Conservation (phyloP, 64 coral and sea anemone species). For the Platygyra sinensis region DNA sequence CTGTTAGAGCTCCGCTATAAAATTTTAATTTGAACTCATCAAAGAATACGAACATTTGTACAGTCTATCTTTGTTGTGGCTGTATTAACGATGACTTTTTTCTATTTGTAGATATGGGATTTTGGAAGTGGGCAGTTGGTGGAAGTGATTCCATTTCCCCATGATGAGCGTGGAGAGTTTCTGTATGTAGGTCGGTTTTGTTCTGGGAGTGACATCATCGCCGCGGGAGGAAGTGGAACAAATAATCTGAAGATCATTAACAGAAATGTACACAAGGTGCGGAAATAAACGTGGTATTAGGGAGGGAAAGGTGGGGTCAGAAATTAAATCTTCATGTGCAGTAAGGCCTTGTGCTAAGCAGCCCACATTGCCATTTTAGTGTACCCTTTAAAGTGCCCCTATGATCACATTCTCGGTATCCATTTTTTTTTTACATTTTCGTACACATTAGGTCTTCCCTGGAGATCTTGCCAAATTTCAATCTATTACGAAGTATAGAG, state of each 20-base stretch:
- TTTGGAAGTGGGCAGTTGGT: conserved; percentile 82
- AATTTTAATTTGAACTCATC: no score
- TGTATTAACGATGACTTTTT: neutral
- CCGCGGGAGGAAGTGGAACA: conserved; percentile 93
- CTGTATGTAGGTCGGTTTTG: conserved; percentile 87
- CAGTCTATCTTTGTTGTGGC: neutral
- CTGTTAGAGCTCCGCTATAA: no score
- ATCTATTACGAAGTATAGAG: no score
- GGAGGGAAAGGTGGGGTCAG: neutral
- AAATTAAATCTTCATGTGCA: no score
- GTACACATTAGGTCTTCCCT: no score
- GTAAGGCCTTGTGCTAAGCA: no score
- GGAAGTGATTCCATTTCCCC: conserved; percentile 86
- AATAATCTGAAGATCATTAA: conserved; percentile 90
- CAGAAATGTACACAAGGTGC: conserved; percentile 71
- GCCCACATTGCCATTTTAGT: no score
- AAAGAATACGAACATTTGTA: no score
- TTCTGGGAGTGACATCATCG: conserved; percentile 57
- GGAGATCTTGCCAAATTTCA: no score
- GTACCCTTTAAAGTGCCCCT: no score
- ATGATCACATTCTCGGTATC: no score
- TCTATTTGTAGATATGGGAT: conserved; percentile 88
- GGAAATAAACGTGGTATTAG: neutral
- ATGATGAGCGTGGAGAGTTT: conserved; percentile 72
- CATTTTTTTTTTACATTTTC: no score